Percentiles rank a stretch among this genome's conserved stretches.
phyloP scores from a whole-genome alignment of 2,888 invertebrate genomes.

The Amaurobius ferox region DNA sequence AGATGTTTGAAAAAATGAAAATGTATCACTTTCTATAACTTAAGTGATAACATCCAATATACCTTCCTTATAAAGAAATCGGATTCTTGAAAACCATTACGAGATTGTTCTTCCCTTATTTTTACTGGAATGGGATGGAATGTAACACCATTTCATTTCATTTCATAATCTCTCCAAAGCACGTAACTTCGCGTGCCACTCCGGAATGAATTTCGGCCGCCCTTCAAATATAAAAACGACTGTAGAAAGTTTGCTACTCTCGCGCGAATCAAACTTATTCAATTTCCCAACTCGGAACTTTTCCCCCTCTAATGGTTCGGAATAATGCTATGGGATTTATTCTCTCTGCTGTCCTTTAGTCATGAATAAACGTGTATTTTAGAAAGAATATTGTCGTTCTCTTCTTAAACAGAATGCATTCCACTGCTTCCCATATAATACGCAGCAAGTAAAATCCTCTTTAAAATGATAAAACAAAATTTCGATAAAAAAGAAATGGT shows the following conservation, averaged over 20 bases:
- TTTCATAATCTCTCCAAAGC: not conserved
- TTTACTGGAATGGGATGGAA: not conserved
- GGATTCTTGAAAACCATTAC: not conserved
- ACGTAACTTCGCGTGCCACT: not conserved
- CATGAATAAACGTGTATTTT: constrained; percentile 1
- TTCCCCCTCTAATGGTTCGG: not conserved
- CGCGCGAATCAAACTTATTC: constrained; percentile 11
- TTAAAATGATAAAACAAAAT: too few relatives aligned
- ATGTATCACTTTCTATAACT: not conserved
- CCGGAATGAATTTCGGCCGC: not conserved
- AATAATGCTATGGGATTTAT: not conserved
- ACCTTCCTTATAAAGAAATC: not conserved
- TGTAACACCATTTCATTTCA: constrained; percentile 6
- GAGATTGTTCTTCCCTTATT: not conserved
- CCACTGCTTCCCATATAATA: too few relatives aligned
- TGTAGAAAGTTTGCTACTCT: not conserved
- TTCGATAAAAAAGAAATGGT: too few relatives aligned
- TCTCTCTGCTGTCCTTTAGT: not conserved
- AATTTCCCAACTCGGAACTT: not conserved
- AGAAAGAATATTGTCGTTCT: too few relatives aligned
- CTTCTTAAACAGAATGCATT: too few relatives aligned
- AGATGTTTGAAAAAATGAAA: not conserved
- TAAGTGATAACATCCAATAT: not conserved
- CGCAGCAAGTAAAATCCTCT: too few relatives aligned
- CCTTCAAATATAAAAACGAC: constrained; percentile 3